phyloP scores from a whole-genome alignment of 2,888 invertebrate genomes.

The Exephanes ischioxanthus region DNA sequence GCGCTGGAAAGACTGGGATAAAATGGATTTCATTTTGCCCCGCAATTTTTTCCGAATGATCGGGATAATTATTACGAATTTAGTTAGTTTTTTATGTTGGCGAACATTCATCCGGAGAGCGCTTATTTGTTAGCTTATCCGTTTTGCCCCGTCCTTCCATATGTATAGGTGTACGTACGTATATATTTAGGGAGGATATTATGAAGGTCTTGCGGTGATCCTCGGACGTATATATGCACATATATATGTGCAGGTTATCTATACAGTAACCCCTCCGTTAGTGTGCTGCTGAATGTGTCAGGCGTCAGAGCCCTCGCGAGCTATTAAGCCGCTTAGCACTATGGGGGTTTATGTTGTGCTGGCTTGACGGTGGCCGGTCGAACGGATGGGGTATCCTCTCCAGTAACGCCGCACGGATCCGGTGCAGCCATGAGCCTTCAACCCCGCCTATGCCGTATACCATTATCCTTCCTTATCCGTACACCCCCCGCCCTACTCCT shows the following conservation, averaged over 20 bases:
- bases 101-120: no score
- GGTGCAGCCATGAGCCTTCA: slow-evolving; percentile 68
- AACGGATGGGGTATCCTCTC: slow-evolving; percentile 74
- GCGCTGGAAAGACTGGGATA: no score
- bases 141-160: no score
- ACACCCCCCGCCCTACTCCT: slow-evolving; percentile 70
- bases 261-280: slow-evolving; percentile 1
- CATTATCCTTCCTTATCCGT: slow-evolving; percentile 64
- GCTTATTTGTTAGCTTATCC: no score
- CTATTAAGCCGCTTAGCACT: slow-evolving; percentile 84
- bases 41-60: no score
- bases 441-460: slow-evolving; percentile 74
- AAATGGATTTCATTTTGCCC: no score
- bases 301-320: slow-evolving; percentile 84
- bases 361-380: slow-evolving; percentile 72
- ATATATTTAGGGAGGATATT: slow-evolving; percentile 2
- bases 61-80: no score
- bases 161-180: no score
- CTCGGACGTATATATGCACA: neutral
- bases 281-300: slow-evolving; percentile 79
- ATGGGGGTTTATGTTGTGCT: slow-evolving; percentile 83
- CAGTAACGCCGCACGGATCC: slow-evolving; percentile 57
- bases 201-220: slow-evolving; percentile 30
- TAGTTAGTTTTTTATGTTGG: no score
- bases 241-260: neutral